Conservation (phyloP, 2,113 vertebrate genomes). For the Elgaria multicarinata region DNA sequence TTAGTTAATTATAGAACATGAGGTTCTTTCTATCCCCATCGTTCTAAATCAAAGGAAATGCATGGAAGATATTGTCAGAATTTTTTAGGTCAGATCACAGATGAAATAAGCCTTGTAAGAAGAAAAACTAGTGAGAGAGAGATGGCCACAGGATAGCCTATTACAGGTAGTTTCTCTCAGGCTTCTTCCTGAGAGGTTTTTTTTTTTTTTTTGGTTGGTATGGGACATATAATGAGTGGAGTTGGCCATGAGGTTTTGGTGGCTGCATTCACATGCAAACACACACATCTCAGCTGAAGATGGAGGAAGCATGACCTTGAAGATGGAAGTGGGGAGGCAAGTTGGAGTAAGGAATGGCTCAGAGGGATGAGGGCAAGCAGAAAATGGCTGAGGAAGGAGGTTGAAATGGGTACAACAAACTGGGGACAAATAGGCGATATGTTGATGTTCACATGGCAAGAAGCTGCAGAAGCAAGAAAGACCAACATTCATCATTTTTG, state of each 20-base stretch:
- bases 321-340: not conserved
- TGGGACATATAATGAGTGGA: not conserved
- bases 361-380: not conserved
- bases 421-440: not conserved
- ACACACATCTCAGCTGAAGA: not conserved
- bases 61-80: conserved; percentile 17
- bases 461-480: not conserved
- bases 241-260: not conserved
- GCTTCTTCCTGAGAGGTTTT: not conserved
- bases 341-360: not conserved
- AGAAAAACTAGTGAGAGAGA: not conserved
- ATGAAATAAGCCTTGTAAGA: not conserved
- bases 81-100: not conserved
- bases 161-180: not conserved
- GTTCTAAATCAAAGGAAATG: conserved; percentile 12
- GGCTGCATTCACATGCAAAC: not conserved
- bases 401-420: not conserved
- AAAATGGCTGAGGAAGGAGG: not conserved
- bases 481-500: not conserved
- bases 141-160: not conserved
- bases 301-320: not conserved
- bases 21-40: not conserved
- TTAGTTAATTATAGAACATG: conserved; percentile 23
- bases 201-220: no score
- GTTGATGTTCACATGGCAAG: not conserved